Base-by-base conservation (phyloP, 2,113 vertebrate species). In the Axis porcinus region DNA sequence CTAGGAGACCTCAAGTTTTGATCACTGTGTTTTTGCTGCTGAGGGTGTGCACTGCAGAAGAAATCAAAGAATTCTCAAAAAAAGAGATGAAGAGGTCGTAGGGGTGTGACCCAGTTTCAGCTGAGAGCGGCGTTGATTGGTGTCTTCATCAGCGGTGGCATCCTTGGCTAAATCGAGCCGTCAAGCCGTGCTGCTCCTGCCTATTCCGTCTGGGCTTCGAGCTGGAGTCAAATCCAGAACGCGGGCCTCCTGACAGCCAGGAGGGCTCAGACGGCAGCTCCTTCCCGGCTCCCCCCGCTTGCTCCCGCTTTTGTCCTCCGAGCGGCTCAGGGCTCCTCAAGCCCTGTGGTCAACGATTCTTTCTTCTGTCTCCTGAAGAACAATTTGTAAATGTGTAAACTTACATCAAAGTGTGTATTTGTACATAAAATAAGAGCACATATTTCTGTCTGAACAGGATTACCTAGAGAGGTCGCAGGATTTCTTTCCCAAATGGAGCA, bases 381-480 rank as follows among this genome's bases (percentile, higher is more conserved):
- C 19, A 86, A 33, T 30, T 23, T 89, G 78, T 74, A 82, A 89
- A 86, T 81, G 28, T 60, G 33, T 89, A 74, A 55, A 84, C 76
- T 78, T 84, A 58, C 11, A 58, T 33, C 33, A 47, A 60, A 60
- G 8, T 36, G 7, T 13, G 57, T 40, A 91, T 40, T 67, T 88
- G 21, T 57, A 40, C 30, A 67, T 40, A 33, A 93, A 89, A 60
- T 50, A 21, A 78, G 30, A 54, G 6, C 43, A 83, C 17, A 28
- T 25, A 91, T 17, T 83, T 91, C 87, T 95, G 30, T 30, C 33
- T 74, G 36, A 92, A 79, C 12, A n/a, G 14, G 15, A 92, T 94
- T 76, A 58, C 25, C 40, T 60, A 67, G 21, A 74, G 36, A 88
- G 43, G 19, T 36, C 64, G 3, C 54, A 64, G 36, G 43, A 12